Evolutionary conservation across 2,113 vertebrate genomes (phyloP).

Genomic region (Pao palembangensis): DNA sequence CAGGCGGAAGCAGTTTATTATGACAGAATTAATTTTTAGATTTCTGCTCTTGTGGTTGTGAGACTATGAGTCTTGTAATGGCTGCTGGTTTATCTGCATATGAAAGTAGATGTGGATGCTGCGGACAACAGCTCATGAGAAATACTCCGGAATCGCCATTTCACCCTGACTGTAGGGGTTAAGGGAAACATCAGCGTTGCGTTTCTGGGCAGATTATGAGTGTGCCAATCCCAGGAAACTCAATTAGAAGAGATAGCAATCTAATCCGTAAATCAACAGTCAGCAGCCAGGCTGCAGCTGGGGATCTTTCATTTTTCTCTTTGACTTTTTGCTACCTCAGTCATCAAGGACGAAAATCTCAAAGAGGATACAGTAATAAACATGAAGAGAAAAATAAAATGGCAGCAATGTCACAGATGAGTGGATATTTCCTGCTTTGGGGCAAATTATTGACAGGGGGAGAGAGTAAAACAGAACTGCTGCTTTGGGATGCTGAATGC

Average conservation of each 20-base stretch:
- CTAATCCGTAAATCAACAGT: conserved; percentile 37
- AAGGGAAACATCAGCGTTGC: conserved; percentile 25
- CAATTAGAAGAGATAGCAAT: conserved; percentile 34
- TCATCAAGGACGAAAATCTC: neutral
- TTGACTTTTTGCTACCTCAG: conserved; percentile 4
- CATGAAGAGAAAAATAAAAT: neutral
- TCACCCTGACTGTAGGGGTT: neutral
- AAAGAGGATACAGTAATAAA: too few species aligned
- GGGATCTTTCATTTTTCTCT: conserved; percentile 14
- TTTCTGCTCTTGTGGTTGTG: too few species aligned
- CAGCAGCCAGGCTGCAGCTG: conserved; percentile 13
- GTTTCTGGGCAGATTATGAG: conserved; percentile 21
- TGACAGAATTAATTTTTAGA: too few species aligned
- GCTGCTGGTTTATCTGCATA: too few species aligned
- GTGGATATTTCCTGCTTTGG: conserved; percentile 12
- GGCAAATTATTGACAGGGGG: conserved; percentile 19
- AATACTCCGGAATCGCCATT: too few species aligned
- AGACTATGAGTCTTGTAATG: too few species aligned
- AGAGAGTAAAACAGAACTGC: too few species aligned
- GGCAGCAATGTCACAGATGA: neutral
- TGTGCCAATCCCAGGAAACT: conserved; percentile 29
- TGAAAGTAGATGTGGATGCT: too few species aligned
- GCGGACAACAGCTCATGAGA: too few species aligned
- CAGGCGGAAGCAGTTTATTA: too few species aligned
- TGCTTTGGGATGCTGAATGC: conserved; percentile 4